A percentile compares a stretch with the other conserved stretches of the same genome.
phyloP scores from a whole-genome alignment of 2,797 vertebrate species.

The Melanotaenia pygmaea region DNA sequence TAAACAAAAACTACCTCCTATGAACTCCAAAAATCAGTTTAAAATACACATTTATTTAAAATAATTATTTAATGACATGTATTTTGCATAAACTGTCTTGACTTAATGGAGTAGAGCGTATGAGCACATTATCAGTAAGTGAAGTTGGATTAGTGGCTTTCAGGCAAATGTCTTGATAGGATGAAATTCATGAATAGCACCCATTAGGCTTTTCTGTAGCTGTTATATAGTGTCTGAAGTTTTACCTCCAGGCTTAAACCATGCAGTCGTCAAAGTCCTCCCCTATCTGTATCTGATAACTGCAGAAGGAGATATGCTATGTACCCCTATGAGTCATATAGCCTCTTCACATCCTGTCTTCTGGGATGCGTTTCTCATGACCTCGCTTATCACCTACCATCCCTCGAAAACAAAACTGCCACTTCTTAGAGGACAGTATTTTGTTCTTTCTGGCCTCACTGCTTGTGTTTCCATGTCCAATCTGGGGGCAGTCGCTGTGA shows the following conservation, averaged over 20 bases:
- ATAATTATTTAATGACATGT: slow-evolving; percentile 3
- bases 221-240: slow-evolving; percentile 39
- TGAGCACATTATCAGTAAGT: slow-evolving; percentile 15
- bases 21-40: not conserved
- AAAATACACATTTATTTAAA: slow-evolving; percentile 23
- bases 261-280: slow-evolving; percentile 39
- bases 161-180: slow-evolving; percentile 20
- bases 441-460: slow-evolving; percentile 47
- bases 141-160: slow-evolving; percentile 32
- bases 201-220: slow-evolving; percentile 34
- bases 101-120: slow-evolving; percentile 15
- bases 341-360: slow-evolving; percentile 64
- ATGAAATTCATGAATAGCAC: slow-evolving; percentile 18
- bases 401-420: slow-evolving; percentile 19
- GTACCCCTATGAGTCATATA: slow-evolving; percentile 30
- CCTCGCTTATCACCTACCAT: slow-evolving; percentile 46
- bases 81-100: slow-evolving; percentile 10
- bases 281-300: slow-evolving; percentile 47
- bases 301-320: slow-evolving; percentile 49
- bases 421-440: slow-evolving; percentile 65
- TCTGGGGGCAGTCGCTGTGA: slow-evolving; percentile 71
- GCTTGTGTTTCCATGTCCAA: slow-evolving; percentile 69
- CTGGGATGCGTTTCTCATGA: slow-evolving; percentile 42
- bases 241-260: slow-evolving; percentile 38
- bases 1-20: not conserved